These are phyloP conservation scores for human DNA, from an alignment of 2,113 vertebrate genomes.

Conservation along the genomic window DNA sequence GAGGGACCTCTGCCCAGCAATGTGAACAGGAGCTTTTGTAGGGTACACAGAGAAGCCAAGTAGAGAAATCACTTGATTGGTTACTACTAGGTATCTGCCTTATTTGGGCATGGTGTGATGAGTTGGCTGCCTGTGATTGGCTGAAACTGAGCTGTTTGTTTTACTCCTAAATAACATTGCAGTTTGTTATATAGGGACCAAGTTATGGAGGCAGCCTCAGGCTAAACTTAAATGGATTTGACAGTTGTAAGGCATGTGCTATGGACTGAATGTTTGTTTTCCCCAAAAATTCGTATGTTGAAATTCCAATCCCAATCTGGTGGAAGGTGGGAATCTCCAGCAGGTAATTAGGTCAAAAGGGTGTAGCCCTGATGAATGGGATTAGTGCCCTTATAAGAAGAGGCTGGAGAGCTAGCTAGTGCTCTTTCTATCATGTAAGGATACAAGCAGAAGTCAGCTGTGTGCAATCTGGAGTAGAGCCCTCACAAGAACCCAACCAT, in stretches of 20 bases:
- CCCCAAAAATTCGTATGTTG: not conserved
- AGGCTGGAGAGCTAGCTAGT: not conserved
- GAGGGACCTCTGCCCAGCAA: not conserved
- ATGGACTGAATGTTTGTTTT: not conserved
- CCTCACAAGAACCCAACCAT: not conserved
- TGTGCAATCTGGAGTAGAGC: not conserved
- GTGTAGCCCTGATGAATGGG: not conserved
- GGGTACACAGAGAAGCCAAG: not conserved
- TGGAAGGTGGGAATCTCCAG: not conserved
- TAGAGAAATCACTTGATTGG: not conserved
- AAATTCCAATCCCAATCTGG: not conserved
- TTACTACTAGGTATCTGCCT: not conserved
- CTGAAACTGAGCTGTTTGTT: not conserved
- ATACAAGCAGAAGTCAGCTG: not conserved
- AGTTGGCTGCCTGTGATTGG: not conserved
- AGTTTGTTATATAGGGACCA: not conserved
- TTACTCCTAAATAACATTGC: not conserved
- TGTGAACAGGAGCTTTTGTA: not conserved
- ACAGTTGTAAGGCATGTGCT: not conserved
- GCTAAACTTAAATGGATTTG: not conserved
- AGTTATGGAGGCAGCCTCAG: not conserved
- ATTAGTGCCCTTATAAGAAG: not conserved
- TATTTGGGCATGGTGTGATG: not conserved
- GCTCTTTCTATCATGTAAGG: not conserved
- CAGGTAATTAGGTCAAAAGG: not conserved